Evolutionary conservation across 37 sponge, comb jelly and placozoan species (phyloP), one percentile per base, ranked within the genome.

Genomic region (Agelas oroides): DNA sequence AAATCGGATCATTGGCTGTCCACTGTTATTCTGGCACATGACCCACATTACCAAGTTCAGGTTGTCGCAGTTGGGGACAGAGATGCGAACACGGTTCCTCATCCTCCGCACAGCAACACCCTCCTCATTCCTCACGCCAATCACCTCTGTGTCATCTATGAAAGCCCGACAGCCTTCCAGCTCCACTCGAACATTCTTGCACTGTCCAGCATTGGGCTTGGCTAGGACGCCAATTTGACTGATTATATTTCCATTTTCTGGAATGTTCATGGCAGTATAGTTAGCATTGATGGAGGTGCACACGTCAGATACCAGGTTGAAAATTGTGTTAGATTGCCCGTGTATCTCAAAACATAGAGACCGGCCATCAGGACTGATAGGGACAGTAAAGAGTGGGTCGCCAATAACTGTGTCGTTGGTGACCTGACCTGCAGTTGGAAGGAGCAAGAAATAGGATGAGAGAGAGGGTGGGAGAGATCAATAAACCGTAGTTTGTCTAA

Each of bases 21-120:
- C n/a, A 13, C 60, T 27, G 11, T 39, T 35, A 17, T 30, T 67
- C 72, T 88, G 59, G 59, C 93, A 93, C 0, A 79, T 76, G 16
- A 88, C 72, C 86, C 89, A 93, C 89, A 93, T 81, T 66, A 93
- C 89, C 14, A 93, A 73, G 30, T 67, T 73, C 31, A 81, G 8
- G 28, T 77, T 60, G 32, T 85, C 86, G 85, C 93, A 93, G 82
- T 93, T 93, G 28, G 93, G 93, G 5, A 85, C 78, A 36, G 89
- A 56, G 17, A 93, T 64, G 23, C 93, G 80, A 5, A 88, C 89
- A 1, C 86, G 53, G 23, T 70, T 53, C 13, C 71, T 24, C 8
- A 66, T 62, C 61, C 67, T 41, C 28, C 57, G 35, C 14, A 77
- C 77, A 5, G 12, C 32, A 0, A 85, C 52, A 19, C 86, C 87